Evolutionary conservation across 2,888 invertebrate genomes (phyloP).

Genomic region (Scaptomyza caliginosa): DNA sequence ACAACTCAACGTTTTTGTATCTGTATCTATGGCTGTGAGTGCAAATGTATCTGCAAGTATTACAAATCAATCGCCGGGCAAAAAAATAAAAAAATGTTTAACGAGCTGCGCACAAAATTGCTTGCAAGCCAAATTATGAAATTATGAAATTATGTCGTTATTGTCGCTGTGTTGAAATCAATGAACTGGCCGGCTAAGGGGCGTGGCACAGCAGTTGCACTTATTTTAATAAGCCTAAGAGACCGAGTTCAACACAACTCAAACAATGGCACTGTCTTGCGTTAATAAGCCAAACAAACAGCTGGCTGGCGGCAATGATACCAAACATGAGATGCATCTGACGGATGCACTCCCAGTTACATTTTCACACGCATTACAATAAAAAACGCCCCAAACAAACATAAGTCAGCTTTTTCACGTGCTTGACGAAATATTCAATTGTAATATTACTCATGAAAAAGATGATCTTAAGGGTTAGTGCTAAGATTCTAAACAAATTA

Average conservation of each 20-base stretch:
- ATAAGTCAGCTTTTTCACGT: conserved; percentile 18
- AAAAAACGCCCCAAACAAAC: conserved; percentile 14
- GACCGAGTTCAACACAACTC: conserved; percentile 49
- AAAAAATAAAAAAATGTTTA: no score
- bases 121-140: conserved; percentile 27
- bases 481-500: no score
- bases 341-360: conserved; percentile 28
- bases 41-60: conserved; percentile 6
- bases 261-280: conserved; percentile 60
- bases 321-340: conserved; percentile 19
- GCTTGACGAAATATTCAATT: conserved; percentile 45
- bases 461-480: no score
- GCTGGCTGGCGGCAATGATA: conserved; percentile 22
- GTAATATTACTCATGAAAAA: conserved; percentile 7
- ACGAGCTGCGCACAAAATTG: conserved; percentile 37
- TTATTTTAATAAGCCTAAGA: conserved; percentile 42
- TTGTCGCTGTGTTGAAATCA: conserved; percentile 68
- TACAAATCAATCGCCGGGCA: conserved; percentile 58
- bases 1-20: conserved; percentile 9
- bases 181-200: conserved; percentile 53
- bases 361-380: conserved; percentile 60
- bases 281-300: conserved; percentile 51
- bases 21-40: conserved; percentile 1
- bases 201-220: conserved; percentile 32
- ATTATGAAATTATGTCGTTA: conserved; percentile 48